phyloP scores from a whole-genome alignment of 2,113 vertebrate species.

The Bos javanicus region DNA sequence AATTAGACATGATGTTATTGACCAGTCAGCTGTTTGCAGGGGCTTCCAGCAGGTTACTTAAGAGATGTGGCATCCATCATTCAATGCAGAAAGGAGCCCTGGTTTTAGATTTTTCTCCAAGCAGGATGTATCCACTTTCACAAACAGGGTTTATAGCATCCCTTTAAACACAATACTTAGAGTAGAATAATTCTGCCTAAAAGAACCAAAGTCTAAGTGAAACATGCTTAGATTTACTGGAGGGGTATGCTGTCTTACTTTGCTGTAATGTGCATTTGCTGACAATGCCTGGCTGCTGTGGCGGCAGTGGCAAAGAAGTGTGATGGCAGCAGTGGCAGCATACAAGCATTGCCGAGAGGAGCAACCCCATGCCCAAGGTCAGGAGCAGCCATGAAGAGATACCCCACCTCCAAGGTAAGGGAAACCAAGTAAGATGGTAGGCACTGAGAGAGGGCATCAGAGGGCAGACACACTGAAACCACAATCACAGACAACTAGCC shows the following conservation, averaged over 20 bases:
- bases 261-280: neutral
- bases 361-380: no score
- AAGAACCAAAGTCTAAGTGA: neutral
- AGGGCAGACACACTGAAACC: neutral
- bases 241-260: neutral
- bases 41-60: neutral
- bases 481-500: neutral
- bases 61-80: neutral
- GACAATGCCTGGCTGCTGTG: rapidly evolving
- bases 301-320: rapidly evolving
- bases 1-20: neutral
- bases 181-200: neutral
- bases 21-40: neutral
- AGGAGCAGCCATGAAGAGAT: neutral
- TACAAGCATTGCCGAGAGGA: no score
- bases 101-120: neutral
- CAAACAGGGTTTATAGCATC: neutral
- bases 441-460: neutral
- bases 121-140: neutral
- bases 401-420: neutral
- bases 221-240: neutral
- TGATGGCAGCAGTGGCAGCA: no score
- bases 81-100: neutral
- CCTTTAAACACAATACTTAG: neutral
- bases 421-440: neutral